Evolutionary conservation across 2,797 vertebrate species (phyloP).

Genomic region (Leuciscus waleckii): DNA sequence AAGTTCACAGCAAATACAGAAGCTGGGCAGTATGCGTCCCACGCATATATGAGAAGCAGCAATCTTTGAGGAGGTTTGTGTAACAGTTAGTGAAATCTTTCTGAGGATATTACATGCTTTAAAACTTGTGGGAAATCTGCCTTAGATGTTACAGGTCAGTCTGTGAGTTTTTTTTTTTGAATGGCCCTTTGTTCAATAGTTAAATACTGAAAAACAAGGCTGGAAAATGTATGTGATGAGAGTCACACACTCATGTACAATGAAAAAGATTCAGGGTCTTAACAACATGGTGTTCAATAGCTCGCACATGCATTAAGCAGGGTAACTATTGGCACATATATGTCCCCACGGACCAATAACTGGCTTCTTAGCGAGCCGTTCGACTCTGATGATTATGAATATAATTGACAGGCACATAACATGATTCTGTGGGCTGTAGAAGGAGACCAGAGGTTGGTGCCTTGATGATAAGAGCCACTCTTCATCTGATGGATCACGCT

Average conservation of each 20-base stretch:
- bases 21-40: not conserved
- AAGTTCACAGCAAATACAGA: constrained; percentile 2
- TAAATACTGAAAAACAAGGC: not conserved
- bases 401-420: constrained; percentile 43
- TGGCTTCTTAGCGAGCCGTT: not conserved
- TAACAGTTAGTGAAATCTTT: constrained; percentile 30
- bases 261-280: not conserved
- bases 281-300: not conserved
- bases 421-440: constrained; percentile 9
- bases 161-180: not conserved
- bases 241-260: too few species aligned
- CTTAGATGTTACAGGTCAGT: not conserved
- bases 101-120: constrained; percentile 25
- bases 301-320: constrained; percentile 4
- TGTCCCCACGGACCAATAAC: constrained; percentile 9
- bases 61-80: constrained; percentile 22
- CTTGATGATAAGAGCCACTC: constrained; percentile 45
- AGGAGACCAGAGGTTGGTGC: constrained; percentile 43
- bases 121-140: constrained; percentile 15
- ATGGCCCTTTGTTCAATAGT: not conserved
- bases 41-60: constrained; percentile 8
- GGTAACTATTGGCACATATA: not conserved
- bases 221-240: not conserved
- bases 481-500: constrained; percentile 51
- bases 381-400: constrained; percentile 49